phyloP scores from a whole-genome alignment of 2,797 vertebrate species.

The Coluber constrictor region DNA sequence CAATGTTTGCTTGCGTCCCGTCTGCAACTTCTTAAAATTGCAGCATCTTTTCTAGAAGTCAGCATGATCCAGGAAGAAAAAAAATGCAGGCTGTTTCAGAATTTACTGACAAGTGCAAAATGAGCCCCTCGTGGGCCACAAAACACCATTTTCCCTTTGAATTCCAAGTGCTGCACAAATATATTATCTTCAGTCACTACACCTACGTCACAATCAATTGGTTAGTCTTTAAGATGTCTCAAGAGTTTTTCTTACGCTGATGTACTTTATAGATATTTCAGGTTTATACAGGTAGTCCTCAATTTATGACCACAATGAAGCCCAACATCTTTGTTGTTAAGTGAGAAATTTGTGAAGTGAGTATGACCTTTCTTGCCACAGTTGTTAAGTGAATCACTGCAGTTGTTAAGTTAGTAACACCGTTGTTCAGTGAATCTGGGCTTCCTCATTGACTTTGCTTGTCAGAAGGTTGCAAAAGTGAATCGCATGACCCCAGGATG shows the following conservation, averaged over 20 bases:
- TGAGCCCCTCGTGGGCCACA: not conserved
- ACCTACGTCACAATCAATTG: not conserved
- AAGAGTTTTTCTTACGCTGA: not conserved
- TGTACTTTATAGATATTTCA: not conserved
- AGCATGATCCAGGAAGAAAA: not conserved
- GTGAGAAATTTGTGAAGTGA: too few relatives aligned
- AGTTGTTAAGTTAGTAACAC: too few relatives aligned
- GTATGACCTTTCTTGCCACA: too few relatives aligned
- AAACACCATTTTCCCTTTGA: not conserved
- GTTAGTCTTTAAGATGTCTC: not conserved
- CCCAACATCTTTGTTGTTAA: too few relatives aligned
- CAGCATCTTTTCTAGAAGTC: not conserved
- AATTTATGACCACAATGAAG: too few relatives aligned
- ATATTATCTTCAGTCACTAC: not conserved
- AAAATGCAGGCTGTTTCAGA: not conserved
- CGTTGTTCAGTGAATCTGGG: too few relatives aligned
- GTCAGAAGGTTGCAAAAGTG: too few relatives aligned
- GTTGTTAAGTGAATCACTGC: too few relatives aligned
- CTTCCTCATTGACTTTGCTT: too few relatives aligned
- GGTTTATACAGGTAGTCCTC: not conserved
- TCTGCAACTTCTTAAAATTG: not conserved
- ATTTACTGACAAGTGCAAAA: not conserved
- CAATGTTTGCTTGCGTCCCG: rapidly evolving
- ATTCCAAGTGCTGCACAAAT: not conserved
- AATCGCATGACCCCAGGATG: too few relatives aligned